Base-by-base conservation (phyloP, 2,888 invertebrate genomes). In the Ceramica pisi region DNA sequence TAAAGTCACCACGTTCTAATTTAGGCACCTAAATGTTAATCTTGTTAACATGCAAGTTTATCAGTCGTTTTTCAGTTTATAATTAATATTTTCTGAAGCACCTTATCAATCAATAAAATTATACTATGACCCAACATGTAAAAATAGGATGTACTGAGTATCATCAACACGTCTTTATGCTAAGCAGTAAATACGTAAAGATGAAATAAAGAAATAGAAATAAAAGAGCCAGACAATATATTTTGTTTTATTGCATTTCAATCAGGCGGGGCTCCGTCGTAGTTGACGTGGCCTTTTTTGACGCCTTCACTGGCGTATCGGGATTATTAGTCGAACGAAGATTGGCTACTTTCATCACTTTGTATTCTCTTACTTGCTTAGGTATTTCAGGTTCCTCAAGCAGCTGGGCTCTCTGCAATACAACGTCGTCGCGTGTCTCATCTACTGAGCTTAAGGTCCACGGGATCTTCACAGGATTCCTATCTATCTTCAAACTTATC, bases 381-480 rank as follows among this genome's bases (percentile, higher is more conserved):
- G 21, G 48, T 44, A 48, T n/a, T 38, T 63, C 62, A 50, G 44
- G n/a, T 56, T 68, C 50, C 19, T 69, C 65, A 21, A n/a, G 14
- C 12, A 57, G 31, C 12, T 59, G n/a, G 10, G n/a, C 51, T 6
- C 31, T 56, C 23, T 69, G 61, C 35, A 35, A 53, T 10, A 50
- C 50, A 59, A 12, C 57, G 23, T 69, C 62, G 12, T 16, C 16
- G 46, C 41, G 44, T 46, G 16, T 6, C 8, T 64, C 48, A 16
- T 60, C 26, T 53, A 59, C 60, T 10, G 38, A 12, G 1, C 53
- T 60, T 23, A 93, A 50, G 51, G 89, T 90, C 95, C 95, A 95
- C 0, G 95, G 95, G 75, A 95, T 94, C 86, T 91, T 92, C 2
- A 95, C 91, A 0, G 94, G 94, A 12, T 87, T 92, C 35, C 91